These are phyloP conservation scores for Mormyrops attenuatus DNA, from an alignment of 2,797 vertebrate species.

Conservation along the genomic window DNA sequence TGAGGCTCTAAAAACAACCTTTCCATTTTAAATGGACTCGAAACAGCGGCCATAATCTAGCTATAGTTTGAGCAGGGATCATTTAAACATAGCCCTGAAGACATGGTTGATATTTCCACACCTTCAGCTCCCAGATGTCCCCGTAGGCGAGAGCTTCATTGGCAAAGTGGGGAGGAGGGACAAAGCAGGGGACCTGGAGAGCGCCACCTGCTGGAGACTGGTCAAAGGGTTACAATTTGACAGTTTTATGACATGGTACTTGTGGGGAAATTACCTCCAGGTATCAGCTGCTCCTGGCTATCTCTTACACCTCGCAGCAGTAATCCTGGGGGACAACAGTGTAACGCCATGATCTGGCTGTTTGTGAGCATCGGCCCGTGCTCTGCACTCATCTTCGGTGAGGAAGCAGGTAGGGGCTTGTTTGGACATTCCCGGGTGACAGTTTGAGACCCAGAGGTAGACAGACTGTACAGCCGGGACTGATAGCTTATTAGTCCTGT, in stretches of 20 bases:
- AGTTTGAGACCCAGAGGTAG: not conserved
- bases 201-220: not conserved
- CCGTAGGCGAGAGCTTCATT: not conserved
- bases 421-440: not conserved
- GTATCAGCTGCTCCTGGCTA: not conserved
- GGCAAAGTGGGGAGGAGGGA: not conserved
- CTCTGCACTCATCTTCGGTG: not conserved
- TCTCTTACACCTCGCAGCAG: constrained; percentile 31
- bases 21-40: not conserved
- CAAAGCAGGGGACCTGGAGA: not conserved
- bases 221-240: not conserved
- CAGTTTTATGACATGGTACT: not conserved
- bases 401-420: not conserved
- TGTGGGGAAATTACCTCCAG: not conserved
- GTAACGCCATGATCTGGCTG: constrained; percentile 37
- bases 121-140: not conserved
- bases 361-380: constrained; percentile 13
- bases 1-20: not conserved
- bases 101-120: not conserved
- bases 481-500: constrained; percentile 4
- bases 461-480: not conserved
- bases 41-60: not conserved
- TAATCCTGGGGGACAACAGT: constrained; percentile 44
- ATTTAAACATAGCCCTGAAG: not conserved
- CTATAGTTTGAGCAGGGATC: not conserved